These are phyloP conservation scores for Psittacula echo DNA, from an alignment of 2,797 vertebrate genomes.

Conservation along the genomic window DNA sequence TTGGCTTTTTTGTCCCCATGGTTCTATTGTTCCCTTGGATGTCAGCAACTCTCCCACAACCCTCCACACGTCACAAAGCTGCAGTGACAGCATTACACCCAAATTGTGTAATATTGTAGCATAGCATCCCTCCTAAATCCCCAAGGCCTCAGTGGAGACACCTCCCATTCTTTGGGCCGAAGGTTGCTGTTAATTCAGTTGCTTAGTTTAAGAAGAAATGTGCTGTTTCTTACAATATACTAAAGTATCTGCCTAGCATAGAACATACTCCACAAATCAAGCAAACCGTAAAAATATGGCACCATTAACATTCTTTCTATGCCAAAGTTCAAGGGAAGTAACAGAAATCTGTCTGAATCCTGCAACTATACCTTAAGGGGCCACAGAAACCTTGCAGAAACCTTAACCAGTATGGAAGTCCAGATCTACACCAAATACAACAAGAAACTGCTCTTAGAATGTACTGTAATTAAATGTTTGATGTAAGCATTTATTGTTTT, in stretches of 20 bases:
- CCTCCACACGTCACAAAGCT: neutral
- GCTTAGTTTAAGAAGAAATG: accelerated
- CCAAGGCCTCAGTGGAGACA: accelerated
- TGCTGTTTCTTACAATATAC: neutral
- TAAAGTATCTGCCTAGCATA: neutral
- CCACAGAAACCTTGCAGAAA: neutral
- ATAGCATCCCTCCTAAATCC: neutral
- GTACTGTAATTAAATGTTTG: slow-evolving; percentile 8
- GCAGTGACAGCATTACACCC: neutral
- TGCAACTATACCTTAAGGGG: neutral
- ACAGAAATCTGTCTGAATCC: neutral
- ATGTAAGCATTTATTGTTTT: neutral
- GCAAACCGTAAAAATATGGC: neutral
- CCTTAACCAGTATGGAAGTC: neutral
- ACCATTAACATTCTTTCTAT: neutral
- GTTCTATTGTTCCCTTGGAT: neutral
- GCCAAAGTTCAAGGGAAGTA: neutral
- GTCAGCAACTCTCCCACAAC: neutral
- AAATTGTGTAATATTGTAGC: neutral
- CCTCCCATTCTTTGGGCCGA: neutral
- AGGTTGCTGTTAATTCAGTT: neutral
- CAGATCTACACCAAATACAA: neutral
- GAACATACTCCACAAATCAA: neutral
- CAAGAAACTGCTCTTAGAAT: neutral
- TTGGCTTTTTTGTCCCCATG: neutral